Evolutionary conservation across 2,797 vertebrate species (phyloP).

Genomic region (Sebastes ruberrimus): DNA sequence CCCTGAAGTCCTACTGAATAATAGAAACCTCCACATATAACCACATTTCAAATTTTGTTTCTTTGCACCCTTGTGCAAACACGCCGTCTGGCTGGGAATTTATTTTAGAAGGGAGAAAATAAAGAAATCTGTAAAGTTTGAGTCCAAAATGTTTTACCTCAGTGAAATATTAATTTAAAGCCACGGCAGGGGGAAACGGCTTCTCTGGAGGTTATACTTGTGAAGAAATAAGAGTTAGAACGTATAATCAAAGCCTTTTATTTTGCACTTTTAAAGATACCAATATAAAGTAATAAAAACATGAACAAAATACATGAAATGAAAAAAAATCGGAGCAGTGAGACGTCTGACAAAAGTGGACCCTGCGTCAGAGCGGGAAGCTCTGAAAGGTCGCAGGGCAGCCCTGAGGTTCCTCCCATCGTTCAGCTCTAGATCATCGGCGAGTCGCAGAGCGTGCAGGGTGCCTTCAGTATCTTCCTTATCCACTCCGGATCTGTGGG

Average conservation of each 20-base stretch:
- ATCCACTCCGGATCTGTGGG: conserved; percentile 94
- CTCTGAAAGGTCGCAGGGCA: conserved; percentile 18
- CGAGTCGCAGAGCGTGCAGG: conserved; percentile 94
- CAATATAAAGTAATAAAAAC: conserved; percentile 51
- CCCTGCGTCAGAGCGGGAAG: conserved; percentile 20
- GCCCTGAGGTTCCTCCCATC: conserved; percentile 27
- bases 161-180: conserved; percentile 62
- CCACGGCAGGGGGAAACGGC: background rate
- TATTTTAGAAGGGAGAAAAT: conserved; percentile 49
- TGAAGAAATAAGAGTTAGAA: conserved; percentile 32
- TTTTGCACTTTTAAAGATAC: conserved; percentile 56
- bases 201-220: conserved; percentile 16
- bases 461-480: conserved; percentile 90
- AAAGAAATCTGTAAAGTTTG: conserved; percentile 67
- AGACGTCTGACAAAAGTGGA: conserved; percentile 42
- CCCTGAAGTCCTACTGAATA: conserved; percentile 73
- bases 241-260: conserved; percentile 65
- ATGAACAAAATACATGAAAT: conserved; percentile 41
- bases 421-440: conserved; percentile 75
- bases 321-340: conserved; percentile 27
- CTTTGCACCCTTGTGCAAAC: conserved; percentile 54
- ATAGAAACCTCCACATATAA: conserved; percentile 67
- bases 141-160: conserved; percentile 68
- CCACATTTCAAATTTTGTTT: conserved; percentile 70
- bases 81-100: conserved; percentile 51